These are phyloP conservation scores for Sternotherus odoratus DNA, from an alignment of 2,797 vertebrate species.

Conservation along the genomic window DNA sequence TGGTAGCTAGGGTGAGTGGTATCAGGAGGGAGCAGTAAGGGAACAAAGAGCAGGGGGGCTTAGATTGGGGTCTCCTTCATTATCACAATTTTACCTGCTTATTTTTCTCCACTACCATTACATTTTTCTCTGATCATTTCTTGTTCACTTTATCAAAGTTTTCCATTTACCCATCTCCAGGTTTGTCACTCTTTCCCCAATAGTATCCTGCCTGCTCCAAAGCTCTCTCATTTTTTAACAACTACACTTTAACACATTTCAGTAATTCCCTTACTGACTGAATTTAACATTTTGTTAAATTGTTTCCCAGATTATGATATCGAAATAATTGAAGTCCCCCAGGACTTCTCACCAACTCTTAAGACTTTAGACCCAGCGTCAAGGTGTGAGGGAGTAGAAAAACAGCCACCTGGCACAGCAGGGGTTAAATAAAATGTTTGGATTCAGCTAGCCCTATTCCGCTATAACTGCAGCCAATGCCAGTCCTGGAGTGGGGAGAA, in stretches of 20 bases:
- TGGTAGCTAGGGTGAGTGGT: too few species aligned
- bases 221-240: not conserved
- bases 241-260: not conserved
- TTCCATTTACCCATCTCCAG: not conserved
- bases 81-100: not conserved
- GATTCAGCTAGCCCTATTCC: too few species aligned
- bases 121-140: not conserved
- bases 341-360: not conserved
- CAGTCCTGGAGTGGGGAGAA: too few species aligned
- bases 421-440: too few species aligned
- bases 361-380: not conserved
- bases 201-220: not conserved
- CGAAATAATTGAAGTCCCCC: not conserved
- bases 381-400: too few species aligned
- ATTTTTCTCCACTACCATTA: fast-evolving
- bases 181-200: not conserved
- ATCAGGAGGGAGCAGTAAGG: too few species aligned
- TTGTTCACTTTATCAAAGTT: not conserved
- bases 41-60: too few species aligned
- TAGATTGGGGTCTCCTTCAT: not conserved
- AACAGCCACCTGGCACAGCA: too few species aligned
- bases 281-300: not conserved
- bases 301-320: not conserved
- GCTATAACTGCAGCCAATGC: too few species aligned
- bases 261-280: not conserved